Evolutionary conservation across 2,113 vertebrate genomes (phyloP), one percentile per base, ranked within the genome.

Genomic region (Pelusios castaneus): DNA sequence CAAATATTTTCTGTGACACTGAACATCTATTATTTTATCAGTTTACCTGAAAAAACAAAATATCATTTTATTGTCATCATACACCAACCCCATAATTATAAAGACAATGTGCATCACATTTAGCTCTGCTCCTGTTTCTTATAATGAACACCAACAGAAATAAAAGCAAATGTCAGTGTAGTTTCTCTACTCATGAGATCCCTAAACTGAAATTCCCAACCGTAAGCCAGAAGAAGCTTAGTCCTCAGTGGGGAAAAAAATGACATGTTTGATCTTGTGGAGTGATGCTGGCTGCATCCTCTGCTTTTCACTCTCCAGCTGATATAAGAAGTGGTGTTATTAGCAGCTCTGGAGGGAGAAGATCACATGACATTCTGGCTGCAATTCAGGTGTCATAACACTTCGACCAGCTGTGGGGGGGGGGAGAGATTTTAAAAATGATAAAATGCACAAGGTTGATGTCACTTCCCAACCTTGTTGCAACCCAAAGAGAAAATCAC

Each of bases 141-240:
- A 84, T 90, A 27, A 24, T 25, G 89, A 76, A 67, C 85, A n/a
- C 63, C 43, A 85, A 93, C 14, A 25, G 25, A 90, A 89, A 43
- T 25, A 84, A 93, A 95, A 95, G 75, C 22, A 86, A 90, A 85
- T 2, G 14, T 25, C 70, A 87, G 49, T 11, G 34, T 43, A 67
- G 78, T 11, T 43, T 78, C 75, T 94, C 81, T 49, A 89, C 0
- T 5, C 19, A 87, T 43, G 67, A 70, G 60, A 88, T 56, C 89
- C 89, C 84, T 67, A 90, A 84, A 38, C 1, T 31, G 5, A 91
- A 73, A 94, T 85, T 43, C 41, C 70, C 56, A 88, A 63, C n/a
- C 43, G 22, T 52, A 11, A 19, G 76, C 91, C 82, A 89, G 60
- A 83, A 78, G 54, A 13, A 31, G 49, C 56, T 92, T 84, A 87